phyloP scores from a whole-genome alignment of 2,888 invertebrate species.

The Invenusta paracnida region DNA sequence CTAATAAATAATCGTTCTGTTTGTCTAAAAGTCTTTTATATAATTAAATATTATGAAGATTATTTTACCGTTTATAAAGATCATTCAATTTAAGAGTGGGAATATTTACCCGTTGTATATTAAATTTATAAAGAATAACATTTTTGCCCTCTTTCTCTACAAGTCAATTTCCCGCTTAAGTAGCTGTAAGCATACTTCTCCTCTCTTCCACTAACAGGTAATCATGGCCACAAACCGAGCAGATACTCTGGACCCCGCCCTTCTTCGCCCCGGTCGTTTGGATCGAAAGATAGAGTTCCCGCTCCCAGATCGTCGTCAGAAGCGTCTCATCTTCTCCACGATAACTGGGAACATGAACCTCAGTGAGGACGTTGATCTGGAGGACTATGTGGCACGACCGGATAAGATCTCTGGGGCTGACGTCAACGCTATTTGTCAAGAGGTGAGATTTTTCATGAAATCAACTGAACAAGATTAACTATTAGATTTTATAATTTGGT shows the following conservation, averaged over 20 bases:
- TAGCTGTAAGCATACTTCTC: too few relatives aligned
- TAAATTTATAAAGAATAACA: too few relatives aligned
- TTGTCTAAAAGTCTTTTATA: too few relatives aligned
- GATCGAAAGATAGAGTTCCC: conserved; percentile 99
- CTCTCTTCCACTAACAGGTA: conserved; percentile 61
- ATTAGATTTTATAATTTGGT: neutral
- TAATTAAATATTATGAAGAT: too few relatives aligned
- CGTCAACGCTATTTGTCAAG: conserved; percentile 98
- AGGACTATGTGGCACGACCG: conserved; percentile 95
- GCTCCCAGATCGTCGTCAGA: conserved; percentile 79
- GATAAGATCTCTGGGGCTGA: conserved; percentile 98
- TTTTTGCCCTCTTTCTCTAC: too few relatives aligned
- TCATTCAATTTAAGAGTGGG: too few relatives aligned
- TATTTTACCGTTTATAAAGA: too few relatives aligned
- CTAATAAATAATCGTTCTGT: too few relatives aligned
- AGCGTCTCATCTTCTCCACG: conserved; percentile 93
- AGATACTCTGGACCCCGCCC: conserved; percentile 95
- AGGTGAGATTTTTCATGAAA: conserved; percentile 62
- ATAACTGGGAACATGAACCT: conserved; percentile 70
- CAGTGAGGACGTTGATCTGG: conserved; percentile 95
- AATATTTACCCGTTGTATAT: too few relatives aligned
- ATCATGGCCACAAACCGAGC: conserved; percentile 95
- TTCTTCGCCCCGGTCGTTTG: conserved; percentile 85
- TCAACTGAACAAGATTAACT: neutral
- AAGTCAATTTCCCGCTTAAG: too few relatives aligned